Evolutionary conservation across 2,797 vertebrate species (phyloP).

Genomic region (Odontamblyopus rebecca): DNA sequence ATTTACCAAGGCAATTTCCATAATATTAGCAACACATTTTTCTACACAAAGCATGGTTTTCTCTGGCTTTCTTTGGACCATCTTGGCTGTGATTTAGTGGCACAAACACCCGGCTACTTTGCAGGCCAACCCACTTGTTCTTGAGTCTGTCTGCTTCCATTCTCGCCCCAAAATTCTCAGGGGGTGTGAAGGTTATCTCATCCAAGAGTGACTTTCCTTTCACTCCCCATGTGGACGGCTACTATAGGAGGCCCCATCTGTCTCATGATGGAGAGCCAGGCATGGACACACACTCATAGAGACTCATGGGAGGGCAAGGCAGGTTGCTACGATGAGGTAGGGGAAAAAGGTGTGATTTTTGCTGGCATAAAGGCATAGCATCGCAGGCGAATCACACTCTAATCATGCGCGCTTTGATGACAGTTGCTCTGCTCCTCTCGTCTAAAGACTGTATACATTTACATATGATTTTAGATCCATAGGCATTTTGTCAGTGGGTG

Average conservation of each 20-base stretch:
- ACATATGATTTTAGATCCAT: slow-evolving; percentile 9
- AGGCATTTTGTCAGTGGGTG: slow-evolving; percentile 26
- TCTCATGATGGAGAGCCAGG: slow-evolving; percentile 51
- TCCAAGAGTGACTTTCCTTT: slow-evolving; percentile 65
- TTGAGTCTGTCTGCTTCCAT: slow-evolving; percentile 48
- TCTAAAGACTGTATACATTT: slow-evolving; percentile 3
- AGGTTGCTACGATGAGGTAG: slow-evolving; percentile 52
- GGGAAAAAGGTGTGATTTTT: slow-evolving; percentile 64
- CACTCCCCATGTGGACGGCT: slow-evolving; percentile 52
- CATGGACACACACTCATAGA: slow-evolving; percentile 10
- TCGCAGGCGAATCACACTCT: slow-evolving; percentile 33
- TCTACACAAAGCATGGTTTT: slow-evolving; percentile 31
- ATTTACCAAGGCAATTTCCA: slow-evolving; percentile 56
- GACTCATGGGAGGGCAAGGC: slow-evolving; percentile 17
- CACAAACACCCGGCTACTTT: slow-evolving; percentile 24
- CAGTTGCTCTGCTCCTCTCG: slow-evolving; percentile 28
- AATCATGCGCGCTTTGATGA: slow-evolving; percentile 41
- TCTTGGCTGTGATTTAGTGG: slow-evolving; percentile 35
- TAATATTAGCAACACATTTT: slow-evolving; percentile 46
- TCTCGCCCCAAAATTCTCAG: slow-evolving; percentile 36
- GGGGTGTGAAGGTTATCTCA: slow-evolving; percentile 58
- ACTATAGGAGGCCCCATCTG: slow-evolving; percentile 71
- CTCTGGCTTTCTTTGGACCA: slow-evolving; percentile 29
- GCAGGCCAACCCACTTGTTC: slow-evolving; percentile 47
- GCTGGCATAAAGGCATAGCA: slow-evolving; percentile 47